phyloP scores from a whole-genome alignment of 2,113 vertebrate species.

The Edolisoma coerulescens region DNA sequence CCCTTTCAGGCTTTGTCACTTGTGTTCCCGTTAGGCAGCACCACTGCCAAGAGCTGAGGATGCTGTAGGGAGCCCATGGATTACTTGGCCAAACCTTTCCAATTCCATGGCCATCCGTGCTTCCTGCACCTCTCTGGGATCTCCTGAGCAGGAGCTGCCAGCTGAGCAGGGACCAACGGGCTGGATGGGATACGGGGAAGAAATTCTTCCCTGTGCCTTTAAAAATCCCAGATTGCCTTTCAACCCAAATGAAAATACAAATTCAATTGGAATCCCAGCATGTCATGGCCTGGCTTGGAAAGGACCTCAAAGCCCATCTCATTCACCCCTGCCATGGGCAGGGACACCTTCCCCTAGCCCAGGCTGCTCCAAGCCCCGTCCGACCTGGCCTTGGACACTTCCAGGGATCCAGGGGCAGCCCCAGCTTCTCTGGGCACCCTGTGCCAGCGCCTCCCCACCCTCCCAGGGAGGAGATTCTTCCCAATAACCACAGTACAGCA shows the following conservation, averaged over 20 bases:
- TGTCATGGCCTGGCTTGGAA: neutral
- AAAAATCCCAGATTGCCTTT: neutral
- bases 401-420: neutral
- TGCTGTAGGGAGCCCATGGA: neutral
- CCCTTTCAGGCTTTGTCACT: neutral
- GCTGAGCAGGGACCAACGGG: neutral
- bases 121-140: neutral
- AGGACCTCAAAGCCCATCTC: neutral
- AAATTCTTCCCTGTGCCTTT: neutral
- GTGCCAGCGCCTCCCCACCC: neutral
- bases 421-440: neutral
- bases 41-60: neutral
- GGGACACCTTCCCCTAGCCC: neutral
- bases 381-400: neutral
- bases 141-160: neutral
- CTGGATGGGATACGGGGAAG: neutral
- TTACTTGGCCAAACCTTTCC: neutral
- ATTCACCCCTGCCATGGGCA: neutral
- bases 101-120: neutral
- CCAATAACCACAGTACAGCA: neutral
- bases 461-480: fast-evolving
- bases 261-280: neutral
- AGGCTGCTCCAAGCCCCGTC: fast-evolving
- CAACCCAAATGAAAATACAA: neutral
- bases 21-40: neutral